Base-by-base conservation (phyloP, 1,140 invertebrate species). In the Matsumurasca onukii region DNA sequence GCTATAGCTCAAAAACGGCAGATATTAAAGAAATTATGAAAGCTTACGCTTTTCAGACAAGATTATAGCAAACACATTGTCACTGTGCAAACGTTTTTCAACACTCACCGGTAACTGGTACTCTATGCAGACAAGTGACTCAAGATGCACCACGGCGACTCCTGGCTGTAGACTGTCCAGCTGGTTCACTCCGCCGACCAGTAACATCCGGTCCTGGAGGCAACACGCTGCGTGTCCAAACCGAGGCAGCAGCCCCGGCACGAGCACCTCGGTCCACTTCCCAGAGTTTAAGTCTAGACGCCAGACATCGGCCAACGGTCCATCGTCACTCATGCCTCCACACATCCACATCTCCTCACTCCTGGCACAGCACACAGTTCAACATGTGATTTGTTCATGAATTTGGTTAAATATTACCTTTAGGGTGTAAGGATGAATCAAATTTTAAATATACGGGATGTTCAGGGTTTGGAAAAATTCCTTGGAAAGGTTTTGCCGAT, bases 61-160 rank as follows among this genome's bases (percentile, higher is more conserved):
- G n/a, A n/a, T n/a, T n/a, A n/a, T n/a, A n/a, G n/a, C n/a, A n/a
- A n/a, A n/a, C n/a, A n/a, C n/a, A n/a, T n/a, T n/a, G n/a, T n/a
- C n/a, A n/a, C n/a, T n/a, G n/a, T n/a, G n/a, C n/a, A n/a, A n/a
- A n/a, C n/a, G n/a, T n/a, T n/a, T n/a, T 65, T 15, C 34, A 51
- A 66, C 57, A 71, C 73, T 79, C 76, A 81, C 81, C 39, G 79
- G 78, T n/a, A 81, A 68, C 17, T 61, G 29, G 72, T 77, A 80
- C 72, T 83, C 80, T 24, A 66, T 59, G 65, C 71, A 76, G 1
- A 31, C 51, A 2, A 73, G 67, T 31, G 72, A 73, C 27, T 48
- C 29, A 31, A 84, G 72, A 76, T 82, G 71, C 31, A 83, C 68
- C 3, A 82, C 72, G 67, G 75, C 77, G 22, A 83, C 67, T 15